These are phyloP conservation scores for Phaethon lepturus DNA, from an alignment of 2,113 vertebrate species.

Conservation along the genomic window DNA sequence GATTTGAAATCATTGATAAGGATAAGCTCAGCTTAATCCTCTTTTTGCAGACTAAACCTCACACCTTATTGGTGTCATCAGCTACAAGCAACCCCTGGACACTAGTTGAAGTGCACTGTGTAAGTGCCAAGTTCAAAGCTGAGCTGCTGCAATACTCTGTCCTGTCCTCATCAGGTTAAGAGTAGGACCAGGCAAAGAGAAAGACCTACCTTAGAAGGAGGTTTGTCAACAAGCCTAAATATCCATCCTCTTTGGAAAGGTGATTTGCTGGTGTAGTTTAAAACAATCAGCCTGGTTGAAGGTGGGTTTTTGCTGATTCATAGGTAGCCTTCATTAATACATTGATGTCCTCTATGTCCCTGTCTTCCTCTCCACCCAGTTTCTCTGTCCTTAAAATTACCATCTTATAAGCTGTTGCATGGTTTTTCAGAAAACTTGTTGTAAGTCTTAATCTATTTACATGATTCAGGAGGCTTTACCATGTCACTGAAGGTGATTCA, in stretches of 20 bases:
- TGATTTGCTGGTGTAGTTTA: background rate
- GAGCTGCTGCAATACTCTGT: background rate
- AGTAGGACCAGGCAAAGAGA: background rate
- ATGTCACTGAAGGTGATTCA: background rate
- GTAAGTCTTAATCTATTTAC: background rate
- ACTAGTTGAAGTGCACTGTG: background rate
- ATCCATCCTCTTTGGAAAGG: background rate
- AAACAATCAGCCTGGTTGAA: background rate
- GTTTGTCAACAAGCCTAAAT: background rate
- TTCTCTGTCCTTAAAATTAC: background rate
- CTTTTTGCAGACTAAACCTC: background rate
- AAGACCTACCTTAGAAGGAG: background rate
- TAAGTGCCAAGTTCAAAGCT: background rate
- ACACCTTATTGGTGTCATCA: background rate
- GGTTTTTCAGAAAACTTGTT: background rate
- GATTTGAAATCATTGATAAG: background rate
- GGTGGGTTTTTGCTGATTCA: background rate
- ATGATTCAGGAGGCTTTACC: background rate
- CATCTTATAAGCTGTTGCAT: background rate
- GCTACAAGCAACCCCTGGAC: background rate
- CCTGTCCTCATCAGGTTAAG: background rate
- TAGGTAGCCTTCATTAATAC: background rate
- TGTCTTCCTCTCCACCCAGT: background rate
- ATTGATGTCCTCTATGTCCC: background rate
- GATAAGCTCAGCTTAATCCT: background rate